Evolutionary conservation across 2,113 vertebrate genomes (phyloP).

Genomic region (Holacanthus passer): DNA sequence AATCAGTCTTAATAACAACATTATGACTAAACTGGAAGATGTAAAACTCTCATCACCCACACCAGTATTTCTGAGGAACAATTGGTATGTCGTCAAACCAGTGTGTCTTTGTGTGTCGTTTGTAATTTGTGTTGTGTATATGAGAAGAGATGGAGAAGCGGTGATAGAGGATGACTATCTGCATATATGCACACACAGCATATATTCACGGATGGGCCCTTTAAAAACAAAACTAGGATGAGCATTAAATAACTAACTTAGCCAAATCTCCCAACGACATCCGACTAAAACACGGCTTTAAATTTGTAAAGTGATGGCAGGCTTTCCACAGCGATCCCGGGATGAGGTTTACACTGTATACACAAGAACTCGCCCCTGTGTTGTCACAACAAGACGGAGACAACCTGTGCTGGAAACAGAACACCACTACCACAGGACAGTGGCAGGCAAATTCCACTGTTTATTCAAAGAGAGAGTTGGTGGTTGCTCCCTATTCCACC

Average conservation of each 20-base stretch:
- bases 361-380: constrained; percentile 60
- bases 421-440: constrained; percentile 48
- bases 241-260: neutral
- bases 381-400: constrained; percentile 73
- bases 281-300: constrained; percentile 11
- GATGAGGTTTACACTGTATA: constrained; percentile 72
- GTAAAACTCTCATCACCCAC: constrained; percentile 32
- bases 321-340: neutral
- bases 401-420: constrained; percentile 62
- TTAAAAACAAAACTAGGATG: neutral
- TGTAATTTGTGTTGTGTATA: constrained; percentile 41
- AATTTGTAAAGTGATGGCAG: neutral
- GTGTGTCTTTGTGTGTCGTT: constrained; percentile 51
- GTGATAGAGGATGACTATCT: constrained; percentile 51
- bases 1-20: constrained; percentile 39
- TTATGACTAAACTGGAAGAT: constrained; percentile 23
- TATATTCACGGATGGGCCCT: constrained; percentile 24
- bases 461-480: neutral
- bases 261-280: neutral
- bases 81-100: constrained; percentile 77
- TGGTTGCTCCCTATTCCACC: constrained; percentile 25
- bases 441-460: constrained; percentile 53
- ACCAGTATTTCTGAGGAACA: constrained; percentile 44
- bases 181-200: neutral
- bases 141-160: constrained; percentile 20